These are phyloP conservation scores for Tetragonula carbonaria DNA, from an alignment of 2,888 invertebrate genomes.

Conservation along the genomic window DNA sequence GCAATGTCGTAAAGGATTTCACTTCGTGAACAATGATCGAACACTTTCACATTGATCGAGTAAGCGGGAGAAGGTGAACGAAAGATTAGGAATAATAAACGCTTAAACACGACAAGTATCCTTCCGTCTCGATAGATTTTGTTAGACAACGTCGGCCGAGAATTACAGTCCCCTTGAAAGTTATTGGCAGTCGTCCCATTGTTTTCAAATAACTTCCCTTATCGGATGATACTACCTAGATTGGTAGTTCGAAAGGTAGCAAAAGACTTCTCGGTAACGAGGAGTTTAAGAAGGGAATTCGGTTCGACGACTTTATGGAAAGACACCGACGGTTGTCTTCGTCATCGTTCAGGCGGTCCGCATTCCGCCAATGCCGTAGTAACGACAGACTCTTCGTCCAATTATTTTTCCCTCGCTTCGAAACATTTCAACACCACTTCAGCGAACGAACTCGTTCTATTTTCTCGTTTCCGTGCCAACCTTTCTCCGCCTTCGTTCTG, in stretches of 20 bases:
- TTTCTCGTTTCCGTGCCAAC: conserved; percentile 69
- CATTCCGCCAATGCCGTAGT: conserved; percentile 63
- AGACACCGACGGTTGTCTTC: conserved; percentile 55
- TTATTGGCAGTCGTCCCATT: conserved; percentile 50
- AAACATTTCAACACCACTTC: conserved; percentile 80
- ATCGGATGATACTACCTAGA: conserved; percentile 54
- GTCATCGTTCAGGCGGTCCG: conserved; percentile 50
- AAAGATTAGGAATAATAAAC: neutral
- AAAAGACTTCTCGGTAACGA: conserved; percentile 67
- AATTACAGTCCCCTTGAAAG: conserved; percentile 49
- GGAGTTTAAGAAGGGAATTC: conserved; percentile 68
- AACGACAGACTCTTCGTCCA: conserved; percentile 81
- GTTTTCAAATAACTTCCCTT: conserved; percentile 58
- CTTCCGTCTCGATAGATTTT: conserved; percentile 7
- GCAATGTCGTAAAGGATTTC: too few relatives aligned
- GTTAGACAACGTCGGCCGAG: conserved; percentile 12
- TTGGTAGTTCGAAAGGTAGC: conserved; percentile 53
- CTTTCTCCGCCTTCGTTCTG: conserved; percentile 47
- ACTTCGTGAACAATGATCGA: neutral
- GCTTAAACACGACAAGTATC: conserved; percentile 29
- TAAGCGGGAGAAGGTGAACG: neutral
- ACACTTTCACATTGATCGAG: neutral
- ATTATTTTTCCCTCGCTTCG: conserved; percentile 81
- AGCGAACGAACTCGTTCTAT: conserved; percentile 73
- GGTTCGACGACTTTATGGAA: conserved; percentile 57